phyloP scores from a whole-genome alignment of 2,113 vertebrate species.

The Sinocyclocheilus grahami region DNA sequence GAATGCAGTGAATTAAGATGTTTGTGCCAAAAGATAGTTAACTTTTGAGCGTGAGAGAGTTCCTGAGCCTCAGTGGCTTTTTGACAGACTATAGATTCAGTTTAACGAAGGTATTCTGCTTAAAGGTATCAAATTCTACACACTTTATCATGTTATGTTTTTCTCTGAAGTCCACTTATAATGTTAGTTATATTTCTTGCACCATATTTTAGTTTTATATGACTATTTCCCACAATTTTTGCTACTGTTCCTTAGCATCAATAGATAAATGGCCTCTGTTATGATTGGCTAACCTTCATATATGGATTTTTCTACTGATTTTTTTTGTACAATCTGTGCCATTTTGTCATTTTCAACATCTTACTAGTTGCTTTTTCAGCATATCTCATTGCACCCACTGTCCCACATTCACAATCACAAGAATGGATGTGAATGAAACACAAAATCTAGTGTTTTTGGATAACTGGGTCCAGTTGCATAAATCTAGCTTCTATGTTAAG shows the following conservation, averaged over 20 bases:
- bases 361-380: background rate
- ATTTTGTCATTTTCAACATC: background rate
- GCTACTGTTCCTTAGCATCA: background rate
- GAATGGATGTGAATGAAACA: background rate
- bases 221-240: background rate
- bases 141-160: background rate
- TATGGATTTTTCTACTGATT: background rate
- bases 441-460: background rate
- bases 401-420: background rate
- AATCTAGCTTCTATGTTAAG: too few species aligned
- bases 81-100: slow-evolving; percentile 18
- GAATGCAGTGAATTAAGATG: slow-evolving; percentile 34
- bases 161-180: slow-evolving; percentile 3
- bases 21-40: slow-evolving; percentile 29
- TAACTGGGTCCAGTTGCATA: background rate
- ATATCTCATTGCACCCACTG: background rate
- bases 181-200: background rate
- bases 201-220: background rate
- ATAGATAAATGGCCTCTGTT: background rate
- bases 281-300: too few species aligned
- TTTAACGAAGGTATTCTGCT: slow-evolving; percentile 5
- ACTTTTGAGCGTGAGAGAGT: background rate
- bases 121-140: background rate
- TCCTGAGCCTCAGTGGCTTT: background rate
- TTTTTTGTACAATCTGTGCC: background rate